Evolutionary conservation across 2,888 invertebrate genomes (phyloP).

Genomic region (Osedax frankpressi): DNA sequence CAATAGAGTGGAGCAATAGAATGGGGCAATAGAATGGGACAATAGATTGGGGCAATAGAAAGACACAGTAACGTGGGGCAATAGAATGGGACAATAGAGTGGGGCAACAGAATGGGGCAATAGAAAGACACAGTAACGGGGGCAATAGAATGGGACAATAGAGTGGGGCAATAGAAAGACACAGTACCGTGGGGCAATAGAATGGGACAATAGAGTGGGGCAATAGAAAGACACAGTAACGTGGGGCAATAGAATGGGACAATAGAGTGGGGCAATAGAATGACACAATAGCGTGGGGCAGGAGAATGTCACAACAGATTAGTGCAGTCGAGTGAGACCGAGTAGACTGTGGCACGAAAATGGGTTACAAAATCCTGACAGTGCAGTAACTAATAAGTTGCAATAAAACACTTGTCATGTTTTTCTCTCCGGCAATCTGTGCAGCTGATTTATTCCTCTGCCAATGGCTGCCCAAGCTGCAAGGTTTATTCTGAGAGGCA

Average conservation of each 20-base stretch:
- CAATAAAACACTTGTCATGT: not conserved
- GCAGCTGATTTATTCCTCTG: not conserved
- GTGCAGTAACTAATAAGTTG: not conserved
- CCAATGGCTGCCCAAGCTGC: not conserved
- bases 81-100: not conserved
- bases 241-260: not conserved
- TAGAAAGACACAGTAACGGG: not conserved
- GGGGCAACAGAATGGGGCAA: conserved; percentile 7
- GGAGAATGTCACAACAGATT: not conserved
- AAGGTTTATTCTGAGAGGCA: conserved; percentile 6
- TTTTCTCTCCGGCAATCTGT: not conserved
- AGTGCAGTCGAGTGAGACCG: not conserved
- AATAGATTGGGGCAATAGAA: not conserved
- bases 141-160: not conserved
- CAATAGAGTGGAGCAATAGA: too few relatives aligned
- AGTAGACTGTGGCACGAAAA: not conserved
- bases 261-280: not conserved
- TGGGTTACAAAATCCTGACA: not conserved
- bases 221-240: not conserved
- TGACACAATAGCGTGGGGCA: not conserved
- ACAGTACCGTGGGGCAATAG: not conserved
- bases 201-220: not conserved
- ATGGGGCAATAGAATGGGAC: too few relatives aligned
- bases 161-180: not conserved
- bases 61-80: not conserved